Evolutionary conservation across 2,888 invertebrate species (phyloP).

Genomic region (Eubasilissa splendida): DNA sequence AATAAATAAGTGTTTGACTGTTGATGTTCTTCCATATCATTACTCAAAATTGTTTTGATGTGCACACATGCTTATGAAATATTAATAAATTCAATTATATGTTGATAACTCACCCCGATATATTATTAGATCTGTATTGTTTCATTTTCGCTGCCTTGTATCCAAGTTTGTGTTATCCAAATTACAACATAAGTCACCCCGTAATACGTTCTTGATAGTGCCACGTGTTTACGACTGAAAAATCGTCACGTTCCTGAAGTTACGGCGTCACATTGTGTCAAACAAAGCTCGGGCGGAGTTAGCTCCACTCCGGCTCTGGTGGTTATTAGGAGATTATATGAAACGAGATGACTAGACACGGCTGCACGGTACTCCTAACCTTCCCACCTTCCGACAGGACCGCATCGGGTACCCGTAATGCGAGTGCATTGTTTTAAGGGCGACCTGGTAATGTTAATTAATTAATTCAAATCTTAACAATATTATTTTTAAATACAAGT

Average conservation of each 20-base stretch:
- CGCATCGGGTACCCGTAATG: not conserved
- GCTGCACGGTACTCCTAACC: slow-evolving; percentile 34
- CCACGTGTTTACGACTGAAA: slow-evolving; percentile 47
- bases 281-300: slow-evolving; percentile 21
- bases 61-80: too few species aligned
- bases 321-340: slow-evolving; percentile 56
- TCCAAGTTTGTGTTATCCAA: not conserved
- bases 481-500: too few species aligned
- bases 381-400: slow-evolving; percentile 41
- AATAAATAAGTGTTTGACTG: too few species aligned
- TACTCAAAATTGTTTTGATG: too few species aligned
- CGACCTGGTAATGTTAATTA: too few species aligned
- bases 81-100: too few species aligned
- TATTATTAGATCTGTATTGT: too few species aligned
- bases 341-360: slow-evolving; percentile 48
- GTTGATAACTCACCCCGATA: too few species aligned
- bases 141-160: not conserved
- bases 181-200: slow-evolving; percentile 17
- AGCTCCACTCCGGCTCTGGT: slow-evolving; percentile 33
- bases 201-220: slow-evolving; percentile 29
- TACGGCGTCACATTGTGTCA: slow-evolving; percentile 38
- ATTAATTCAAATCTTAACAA: too few species aligned
- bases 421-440: too few species aligned
- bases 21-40: too few species aligned
- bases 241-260: slow-evolving; percentile 44